Percentiles rank a stretch among this genome's conserved stretches.
Conservation (phyloP, 2,888 invertebrate genomes). For the Heteromyza rotundicornis region DNA sequence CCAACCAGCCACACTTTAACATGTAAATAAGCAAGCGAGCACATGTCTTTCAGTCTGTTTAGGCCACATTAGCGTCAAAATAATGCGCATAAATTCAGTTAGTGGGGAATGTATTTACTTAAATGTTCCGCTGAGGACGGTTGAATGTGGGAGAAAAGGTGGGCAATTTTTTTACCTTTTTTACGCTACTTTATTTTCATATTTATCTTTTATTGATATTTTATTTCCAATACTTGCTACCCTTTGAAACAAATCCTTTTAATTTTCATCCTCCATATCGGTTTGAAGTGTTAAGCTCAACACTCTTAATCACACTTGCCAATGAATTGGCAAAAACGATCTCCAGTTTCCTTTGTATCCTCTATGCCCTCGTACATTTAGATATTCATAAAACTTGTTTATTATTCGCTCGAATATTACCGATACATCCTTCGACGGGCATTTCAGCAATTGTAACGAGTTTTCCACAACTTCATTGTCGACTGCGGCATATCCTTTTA, state of each 20-base stretch:
- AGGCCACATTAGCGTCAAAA: slow-evolving; percentile 59
- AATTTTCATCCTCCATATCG: no score
- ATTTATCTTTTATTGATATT: not conserved
- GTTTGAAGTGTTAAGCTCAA: not conserved
- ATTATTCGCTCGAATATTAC: not conserved
- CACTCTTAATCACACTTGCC: not conserved
- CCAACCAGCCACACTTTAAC: slow-evolving; percentile 8
- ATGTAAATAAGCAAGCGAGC: slow-evolving; percentile 9
- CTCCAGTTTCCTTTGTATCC: not conserved
- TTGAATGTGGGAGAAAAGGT: not conserved
- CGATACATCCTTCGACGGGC: not conserved
- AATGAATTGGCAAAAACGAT: not conserved
- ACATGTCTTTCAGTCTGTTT: slow-evolving; percentile 39
- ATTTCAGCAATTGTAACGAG: not conserved
- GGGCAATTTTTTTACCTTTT: not conserved
- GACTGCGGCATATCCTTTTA: slow-evolving; percentile 27
- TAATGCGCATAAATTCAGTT: slow-evolving; percentile 55
- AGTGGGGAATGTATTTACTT: slow-evolving; percentile 55
- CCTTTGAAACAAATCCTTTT: no score
- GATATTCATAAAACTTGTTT: not conserved
- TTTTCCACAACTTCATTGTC: not conserved
- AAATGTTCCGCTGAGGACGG: slow-evolving; percentile 32
- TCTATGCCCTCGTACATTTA: not conserved
- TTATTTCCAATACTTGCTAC: not conserved
- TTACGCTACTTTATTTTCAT: no score